phyloP scores from a whole-genome alignment of 2,797 vertebrate species.

The Choloepus didactylus region DNA sequence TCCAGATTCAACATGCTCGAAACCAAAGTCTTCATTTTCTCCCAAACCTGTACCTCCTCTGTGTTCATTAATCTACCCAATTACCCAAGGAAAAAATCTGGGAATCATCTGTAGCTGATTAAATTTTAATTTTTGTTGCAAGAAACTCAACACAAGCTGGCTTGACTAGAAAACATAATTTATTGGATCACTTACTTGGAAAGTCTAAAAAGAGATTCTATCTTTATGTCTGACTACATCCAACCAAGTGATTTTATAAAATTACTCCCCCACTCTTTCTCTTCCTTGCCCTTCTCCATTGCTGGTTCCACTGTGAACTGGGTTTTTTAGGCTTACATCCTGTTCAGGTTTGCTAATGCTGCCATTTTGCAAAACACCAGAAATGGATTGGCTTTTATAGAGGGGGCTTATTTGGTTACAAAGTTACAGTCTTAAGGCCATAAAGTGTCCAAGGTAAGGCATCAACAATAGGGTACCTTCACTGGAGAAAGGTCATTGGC shows the following conservation, averaged over 20 bases:
- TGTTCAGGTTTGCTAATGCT: too few relatives aligned
- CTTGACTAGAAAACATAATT: conserved; percentile 3
- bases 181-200: background rate
- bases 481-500: too few relatives aligned
- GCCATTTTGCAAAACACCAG: too few relatives aligned
- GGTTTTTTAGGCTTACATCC: background rate
- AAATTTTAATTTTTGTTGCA: conserved; percentile 44
- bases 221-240: background rate
- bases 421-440: too few relatives aligned
- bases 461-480: too few relatives aligned
- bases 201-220: background rate
- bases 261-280: background rate
- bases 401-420: too few relatives aligned
- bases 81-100: background rate
- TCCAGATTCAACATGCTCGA: background rate
- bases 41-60: background rate
- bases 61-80: background rate
- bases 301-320: background rate
- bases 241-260: background rate
- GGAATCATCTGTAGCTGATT: background rate
- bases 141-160: background rate
- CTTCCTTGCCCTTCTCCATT: background rate
- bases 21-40: conserved; percentile 16
- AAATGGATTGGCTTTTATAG: too few relatives aligned
- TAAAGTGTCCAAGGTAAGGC: too few relatives aligned